These are phyloP conservation scores for Anas flavirostris DNA, from an alignment of 2,797 vertebrate species.

Conservation along the genomic window DNA sequence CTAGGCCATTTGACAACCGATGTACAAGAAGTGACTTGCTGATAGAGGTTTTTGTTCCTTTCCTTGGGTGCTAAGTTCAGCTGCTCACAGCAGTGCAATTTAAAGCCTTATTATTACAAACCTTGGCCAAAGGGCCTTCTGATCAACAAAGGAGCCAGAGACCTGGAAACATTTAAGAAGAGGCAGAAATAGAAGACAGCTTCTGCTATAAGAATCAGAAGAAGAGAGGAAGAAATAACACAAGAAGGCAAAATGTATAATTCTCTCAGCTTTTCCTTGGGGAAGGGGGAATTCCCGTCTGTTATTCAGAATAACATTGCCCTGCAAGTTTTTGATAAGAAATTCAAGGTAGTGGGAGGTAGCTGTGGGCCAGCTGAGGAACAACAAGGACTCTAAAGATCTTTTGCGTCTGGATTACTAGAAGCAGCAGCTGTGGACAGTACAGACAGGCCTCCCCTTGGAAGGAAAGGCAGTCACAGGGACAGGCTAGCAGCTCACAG, in stretches of 20 bases:
- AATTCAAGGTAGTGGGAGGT: background rate
- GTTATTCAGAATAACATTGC: background rate
- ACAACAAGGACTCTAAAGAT: background rate
- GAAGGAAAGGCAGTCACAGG: background rate
- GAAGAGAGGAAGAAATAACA: background rate
- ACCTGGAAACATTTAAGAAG: background rate
- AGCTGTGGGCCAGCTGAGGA: background rate
- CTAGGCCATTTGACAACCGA: background rate
- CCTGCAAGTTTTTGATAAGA: background rate
- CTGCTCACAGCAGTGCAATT: background rate
- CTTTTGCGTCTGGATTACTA: background rate
- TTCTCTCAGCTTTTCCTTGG: background rate
- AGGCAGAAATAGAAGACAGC: background rate
- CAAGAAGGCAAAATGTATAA: background rate
- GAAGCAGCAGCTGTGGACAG: background rate
- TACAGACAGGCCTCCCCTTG: background rate
- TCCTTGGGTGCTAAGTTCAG: background rate
- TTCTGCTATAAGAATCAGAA: background rate
- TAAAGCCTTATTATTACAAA: background rate
- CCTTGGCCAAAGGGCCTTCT: background rate
- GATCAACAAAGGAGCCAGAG: background rate
- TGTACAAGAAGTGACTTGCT: background rate
- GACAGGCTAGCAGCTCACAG: background rate
- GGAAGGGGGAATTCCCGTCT: background rate
- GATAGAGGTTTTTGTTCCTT: background rate